Conservation (phyloP, 2,113 vertebrate species). For the Oryzias melastigma region DNA sequence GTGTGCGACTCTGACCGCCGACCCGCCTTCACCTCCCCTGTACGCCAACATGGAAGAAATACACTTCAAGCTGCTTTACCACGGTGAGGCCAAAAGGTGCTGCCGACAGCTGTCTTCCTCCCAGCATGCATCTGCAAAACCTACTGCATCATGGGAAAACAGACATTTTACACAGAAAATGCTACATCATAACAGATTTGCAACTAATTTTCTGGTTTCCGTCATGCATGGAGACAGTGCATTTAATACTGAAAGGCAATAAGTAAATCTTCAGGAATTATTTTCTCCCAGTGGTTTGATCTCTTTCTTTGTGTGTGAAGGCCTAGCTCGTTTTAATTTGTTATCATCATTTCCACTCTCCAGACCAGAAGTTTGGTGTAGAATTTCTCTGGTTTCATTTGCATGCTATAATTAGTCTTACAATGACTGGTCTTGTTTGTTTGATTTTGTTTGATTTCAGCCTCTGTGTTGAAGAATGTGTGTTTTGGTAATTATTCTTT, state of each 20-base stretch:
- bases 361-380: no score
- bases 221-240: not conserved
- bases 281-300: not conserved
- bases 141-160: not conserved
- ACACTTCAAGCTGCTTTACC: conserved; percentile 88
- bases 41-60: conserved; percentile 81
- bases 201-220: not conserved
- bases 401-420: no score
- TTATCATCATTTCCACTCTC: no score
- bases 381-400: no score
- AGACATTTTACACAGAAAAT: conserved; percentile 4
- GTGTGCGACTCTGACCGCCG: conserved; percentile 79
- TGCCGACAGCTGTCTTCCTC: not conserved
- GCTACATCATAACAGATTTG: not conserved
- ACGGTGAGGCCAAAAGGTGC: conserved; percentile 75
- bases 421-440: no score
- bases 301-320: not conserved
- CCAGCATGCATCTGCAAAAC: not conserved
- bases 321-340: no score
- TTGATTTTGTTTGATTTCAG: no score
- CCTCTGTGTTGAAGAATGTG: no score
- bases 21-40: conserved; percentile 46
- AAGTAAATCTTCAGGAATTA: not conserved
- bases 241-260: not conserved
- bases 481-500: no score